These are phyloP conservation scores for Eidolon dupreanum DNA, from an alignment of 2,797 vertebrate genomes.

Conservation along the genomic window DNA sequence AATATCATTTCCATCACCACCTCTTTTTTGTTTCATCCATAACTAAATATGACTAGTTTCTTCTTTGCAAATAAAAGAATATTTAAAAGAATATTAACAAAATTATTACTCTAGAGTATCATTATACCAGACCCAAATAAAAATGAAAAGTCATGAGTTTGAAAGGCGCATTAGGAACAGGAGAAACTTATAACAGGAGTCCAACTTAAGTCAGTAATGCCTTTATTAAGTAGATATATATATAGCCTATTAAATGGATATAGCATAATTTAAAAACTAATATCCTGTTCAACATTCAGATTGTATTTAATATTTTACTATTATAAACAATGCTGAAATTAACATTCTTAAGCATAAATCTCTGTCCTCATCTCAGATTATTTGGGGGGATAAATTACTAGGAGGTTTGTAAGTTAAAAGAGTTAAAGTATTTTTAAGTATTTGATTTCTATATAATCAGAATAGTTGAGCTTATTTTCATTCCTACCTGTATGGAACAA, in stretches of 20 bases:
- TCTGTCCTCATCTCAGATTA: neutral
- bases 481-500: neutral
- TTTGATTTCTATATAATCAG: neutral
- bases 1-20: neutral
- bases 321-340: conserved; percentile 9
- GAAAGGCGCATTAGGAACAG: neutral
- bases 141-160: neutral
- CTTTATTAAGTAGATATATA: neutral
- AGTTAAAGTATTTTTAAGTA: neutral
- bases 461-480: neutral
- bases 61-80: neutral
- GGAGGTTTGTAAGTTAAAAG: neutral
- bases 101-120: neutral
- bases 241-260: neutral
- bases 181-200: neutral
- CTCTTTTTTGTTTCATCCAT: neutral
- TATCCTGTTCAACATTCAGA: neutral
- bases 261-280: conserved; percentile 23
- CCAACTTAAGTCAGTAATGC: neutral
- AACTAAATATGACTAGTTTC: neutral
- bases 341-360: conserved; percentile 35
- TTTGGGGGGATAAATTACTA: neutral
- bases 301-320: neutral
- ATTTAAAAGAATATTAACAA: conserved; percentile 31
- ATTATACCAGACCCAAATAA: neutral